These are phyloP conservation scores for Alcedo atthis DNA, from an alignment of 2,797 vertebrate species.

Conservation along the genomic window DNA sequence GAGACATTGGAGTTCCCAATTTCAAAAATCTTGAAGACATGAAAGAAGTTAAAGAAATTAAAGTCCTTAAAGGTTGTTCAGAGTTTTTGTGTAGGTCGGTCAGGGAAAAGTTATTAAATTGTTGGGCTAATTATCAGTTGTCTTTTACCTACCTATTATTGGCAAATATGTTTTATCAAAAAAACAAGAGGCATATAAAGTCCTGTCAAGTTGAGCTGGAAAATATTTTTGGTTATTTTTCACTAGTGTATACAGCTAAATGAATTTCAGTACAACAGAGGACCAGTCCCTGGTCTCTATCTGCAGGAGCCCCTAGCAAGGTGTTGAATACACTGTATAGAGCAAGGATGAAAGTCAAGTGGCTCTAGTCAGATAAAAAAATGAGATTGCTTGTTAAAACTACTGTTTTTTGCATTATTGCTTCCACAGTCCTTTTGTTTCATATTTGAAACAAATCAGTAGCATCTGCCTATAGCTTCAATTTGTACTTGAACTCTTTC, in stretches of 20 bases:
- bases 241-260: neutral
- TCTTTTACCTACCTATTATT: neutral
- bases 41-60: neutral
- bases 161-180: neutral
- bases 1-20: neutral
- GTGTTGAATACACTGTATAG: neutral
- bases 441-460: neutral
- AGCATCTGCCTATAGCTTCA: neutral
- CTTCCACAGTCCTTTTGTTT: neutral
- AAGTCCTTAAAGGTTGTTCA: neutral
- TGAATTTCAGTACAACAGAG: neutral
- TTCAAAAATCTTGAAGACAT: neutral
- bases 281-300: neutral
- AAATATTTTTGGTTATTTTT: conserved; percentile 11
- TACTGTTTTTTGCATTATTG: neutral
- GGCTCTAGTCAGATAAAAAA: neutral
- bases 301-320: neutral
- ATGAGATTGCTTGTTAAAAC: neutral
- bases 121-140: neutral
- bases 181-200: neutral
- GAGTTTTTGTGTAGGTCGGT: neutral
- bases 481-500: neutral
- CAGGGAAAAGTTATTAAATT: neutral
- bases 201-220: neutral
- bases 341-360: neutral